Evolutionary conservation across 92 coral and sea anemone species (phyloP).

Genomic region (Nematostella vectensis): DNA sequence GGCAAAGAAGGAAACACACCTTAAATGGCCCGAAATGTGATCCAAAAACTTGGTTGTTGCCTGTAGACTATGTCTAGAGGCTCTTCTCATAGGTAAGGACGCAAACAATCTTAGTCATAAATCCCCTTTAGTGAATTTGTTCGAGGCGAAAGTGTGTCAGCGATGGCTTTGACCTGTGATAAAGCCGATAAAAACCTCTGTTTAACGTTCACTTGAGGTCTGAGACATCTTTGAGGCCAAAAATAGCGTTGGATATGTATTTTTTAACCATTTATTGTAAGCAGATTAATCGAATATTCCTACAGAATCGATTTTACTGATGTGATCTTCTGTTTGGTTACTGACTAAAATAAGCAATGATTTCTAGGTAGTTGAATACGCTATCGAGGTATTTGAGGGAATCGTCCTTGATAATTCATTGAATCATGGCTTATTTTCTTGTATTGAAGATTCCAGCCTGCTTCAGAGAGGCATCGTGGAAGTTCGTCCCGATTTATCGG

Average conservation of each 20-base stretch:
- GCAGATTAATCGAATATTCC: too few relatives aligned
- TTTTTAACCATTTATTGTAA: too few relatives aligned
- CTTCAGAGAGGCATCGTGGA: slow-evolving; percentile 54
- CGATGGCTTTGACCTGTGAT: too few relatives aligned
- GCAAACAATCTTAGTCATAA: background rate
- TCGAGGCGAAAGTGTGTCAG: too few relatives aligned
- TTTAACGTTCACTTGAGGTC: background rate
- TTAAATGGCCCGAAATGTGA: slow-evolving; percentile 16
- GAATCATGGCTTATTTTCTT: slow-evolving; percentile 23
- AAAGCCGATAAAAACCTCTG: too few relatives aligned
- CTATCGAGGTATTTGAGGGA: background rate
- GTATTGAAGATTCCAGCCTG: slow-evolving; percentile 51
- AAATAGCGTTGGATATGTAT: background rate
- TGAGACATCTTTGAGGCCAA: background rate
- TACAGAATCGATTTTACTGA: background rate
- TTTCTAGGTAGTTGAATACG: background rate
- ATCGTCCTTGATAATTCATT: background rate
- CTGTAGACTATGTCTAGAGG: slow-evolving; percentile 61
- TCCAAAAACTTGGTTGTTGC: slow-evolving; percentile 5
- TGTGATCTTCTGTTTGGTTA: background rate
- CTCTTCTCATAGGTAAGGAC: slow-evolving; percentile 55
- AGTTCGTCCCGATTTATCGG: slow-evolving; percentile 34
- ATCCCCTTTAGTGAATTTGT: background rate
- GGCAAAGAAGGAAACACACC: slow-evolving; percentile 1
- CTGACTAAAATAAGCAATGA: background rate